Evolutionary conservation across 2,113 vertebrate species (phyloP), one percentile per base, ranked within the genome.

Genomic region (Trogon surrucura): DNA sequence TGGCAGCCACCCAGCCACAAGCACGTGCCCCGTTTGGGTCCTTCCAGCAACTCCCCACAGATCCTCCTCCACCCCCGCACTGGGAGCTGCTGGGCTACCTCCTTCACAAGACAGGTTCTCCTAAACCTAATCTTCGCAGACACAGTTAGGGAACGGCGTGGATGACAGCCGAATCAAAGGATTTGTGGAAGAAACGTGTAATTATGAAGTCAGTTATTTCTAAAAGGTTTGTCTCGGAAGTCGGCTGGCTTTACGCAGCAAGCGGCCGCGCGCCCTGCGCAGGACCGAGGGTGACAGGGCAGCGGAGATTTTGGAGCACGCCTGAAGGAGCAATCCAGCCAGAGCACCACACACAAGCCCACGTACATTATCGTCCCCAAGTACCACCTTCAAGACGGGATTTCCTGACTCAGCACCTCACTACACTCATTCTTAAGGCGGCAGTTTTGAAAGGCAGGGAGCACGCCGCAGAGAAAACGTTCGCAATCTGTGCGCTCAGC

Each of bases 271-370:
- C 13, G 34, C 12, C 17, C 65, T 19, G 30, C 11, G 23, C 10
- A 6, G 4, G n/a, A 51, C 56, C 4, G 41, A 47, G 8, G 16
- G 11, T 3, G 30, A 57, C 0, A 0, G 16, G 34, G 60, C 11
- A 65, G 27, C 13, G 74, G 66, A n/a, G 16, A 79, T 19, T 61
- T 20, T 10, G 11, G 17, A 65, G 3, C 14, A 4, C 2, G 47
- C 44, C 45, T 47, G 10, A 44, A 75, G 22, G 51, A 74, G 13
- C 0, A 3, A 69, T 41, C 32, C 32, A 21, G 70, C 5, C 26
- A 27, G 12, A 86, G 27, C 18, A 50, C 17, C 5, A 2, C n/a
- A 67, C 0, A 0, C 0, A 0, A 23, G 25, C 20, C 32, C 8
- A 1, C 0, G 1, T 44, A 16, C 5, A 1, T 64, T 22, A 18